Evolutionary conservation across 2,888 invertebrate species (phyloP).

Genomic region (Sinodicranocentrus sp.): DNA sequence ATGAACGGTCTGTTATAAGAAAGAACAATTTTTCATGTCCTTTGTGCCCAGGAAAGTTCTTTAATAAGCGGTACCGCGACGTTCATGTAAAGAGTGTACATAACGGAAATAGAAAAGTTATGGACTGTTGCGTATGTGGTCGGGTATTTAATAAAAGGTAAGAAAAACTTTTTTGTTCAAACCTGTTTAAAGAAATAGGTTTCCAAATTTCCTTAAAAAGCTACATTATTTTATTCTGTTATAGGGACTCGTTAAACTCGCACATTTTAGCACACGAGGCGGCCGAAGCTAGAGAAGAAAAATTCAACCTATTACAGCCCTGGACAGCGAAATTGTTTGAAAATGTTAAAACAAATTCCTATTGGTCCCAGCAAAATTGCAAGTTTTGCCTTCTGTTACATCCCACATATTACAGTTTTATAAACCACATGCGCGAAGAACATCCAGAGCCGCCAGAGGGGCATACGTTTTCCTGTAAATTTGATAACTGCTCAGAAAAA

Average conservation of each 20-base stretch:
- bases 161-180: background rate
- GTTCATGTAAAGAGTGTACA: background rate
- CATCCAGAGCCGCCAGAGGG: background rate
- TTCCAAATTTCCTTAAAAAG: too few species aligned
- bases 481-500: conserved; percentile 1
- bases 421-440: background rate
- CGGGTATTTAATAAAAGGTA: conserved; percentile 19
- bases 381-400: background rate
- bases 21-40: background rate
- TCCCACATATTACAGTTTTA: background rate
- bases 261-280: conserved; percentile 3
- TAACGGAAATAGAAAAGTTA: conserved; percentile 3
- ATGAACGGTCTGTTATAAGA: background rate
- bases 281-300: background rate
- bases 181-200: too few species aligned
- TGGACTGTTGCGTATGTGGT: background rate
- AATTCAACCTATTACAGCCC: background rate
- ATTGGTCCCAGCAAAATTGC: background rate
- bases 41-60: conserved; percentile 8
- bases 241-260: conserved; percentile 3
- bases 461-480: background rate
- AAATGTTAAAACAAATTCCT: too few species aligned
- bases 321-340: background rate
- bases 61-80: background rate
- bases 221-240: background rate